Percentiles rank a stretch among this genome's conserved stretches.
Evolutionary conservation across 2,113 vertebrate species (phyloP).

Genomic region (Acrocephalus kingi): DNA sequence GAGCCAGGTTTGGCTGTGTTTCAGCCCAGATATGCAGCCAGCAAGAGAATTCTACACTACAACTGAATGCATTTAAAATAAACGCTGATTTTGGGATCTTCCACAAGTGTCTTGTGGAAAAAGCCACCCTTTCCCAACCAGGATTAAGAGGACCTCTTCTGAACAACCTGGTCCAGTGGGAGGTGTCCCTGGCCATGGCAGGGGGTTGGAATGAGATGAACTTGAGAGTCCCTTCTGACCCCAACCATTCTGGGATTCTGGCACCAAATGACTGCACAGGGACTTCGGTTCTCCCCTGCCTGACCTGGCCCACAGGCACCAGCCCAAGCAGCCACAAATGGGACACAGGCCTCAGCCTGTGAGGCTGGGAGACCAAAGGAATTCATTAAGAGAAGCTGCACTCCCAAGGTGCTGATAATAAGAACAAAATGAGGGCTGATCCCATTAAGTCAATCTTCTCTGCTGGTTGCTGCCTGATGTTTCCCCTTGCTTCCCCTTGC

Average conservation of each 20-base stretch:
- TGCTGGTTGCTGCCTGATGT: neutral
- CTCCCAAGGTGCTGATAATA: conserved; percentile 21
- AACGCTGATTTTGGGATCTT: neutral
- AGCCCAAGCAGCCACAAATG: neutral
- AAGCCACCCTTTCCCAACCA: neutral
- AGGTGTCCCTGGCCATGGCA: neutral
- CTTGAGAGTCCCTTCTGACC: neutral
- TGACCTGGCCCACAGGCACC: neutral
- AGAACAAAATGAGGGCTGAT: conserved; percentile 4
- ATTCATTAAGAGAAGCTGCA: neutral
- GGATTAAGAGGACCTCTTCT: neutral
- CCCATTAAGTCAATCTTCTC: conserved; percentile 20
- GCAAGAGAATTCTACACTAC: neutral
- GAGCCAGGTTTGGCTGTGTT: neutral
- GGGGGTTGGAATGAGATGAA: neutral
- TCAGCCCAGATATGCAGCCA: neutral
- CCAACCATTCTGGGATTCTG: neutral
- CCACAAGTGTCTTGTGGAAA: neutral
- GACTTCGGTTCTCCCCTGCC: accelerated
- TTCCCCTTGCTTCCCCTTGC: neutral
- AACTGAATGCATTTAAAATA: accelerated
- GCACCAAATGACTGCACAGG: accelerated
- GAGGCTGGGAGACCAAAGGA: neutral
- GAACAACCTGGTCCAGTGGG: neutral
- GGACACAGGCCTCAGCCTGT: neutral